Conservation (phyloP, 2,113 vertebrate genomes). For the Anguilla rostrata region DNA sequence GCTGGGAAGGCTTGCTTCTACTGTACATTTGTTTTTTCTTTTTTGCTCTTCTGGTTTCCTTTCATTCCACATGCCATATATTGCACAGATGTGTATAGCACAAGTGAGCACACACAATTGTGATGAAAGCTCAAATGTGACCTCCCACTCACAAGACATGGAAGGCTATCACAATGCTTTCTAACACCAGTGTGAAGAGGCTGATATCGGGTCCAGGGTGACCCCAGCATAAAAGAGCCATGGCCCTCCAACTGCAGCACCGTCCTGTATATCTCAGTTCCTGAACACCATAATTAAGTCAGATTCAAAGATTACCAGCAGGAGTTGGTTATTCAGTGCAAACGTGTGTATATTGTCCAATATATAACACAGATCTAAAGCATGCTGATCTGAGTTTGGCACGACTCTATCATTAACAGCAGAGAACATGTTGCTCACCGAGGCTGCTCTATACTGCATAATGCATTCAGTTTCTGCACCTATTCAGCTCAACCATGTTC, state of each 20-base stretch:
- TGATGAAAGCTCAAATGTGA: background rate
- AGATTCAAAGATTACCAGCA: background rate
- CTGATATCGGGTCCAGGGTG: background rate
- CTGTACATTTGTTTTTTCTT: background rate
- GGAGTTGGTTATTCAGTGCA: background rate
- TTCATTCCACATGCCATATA: background rate
- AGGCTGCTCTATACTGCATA: background rate
- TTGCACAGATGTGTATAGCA: background rate
- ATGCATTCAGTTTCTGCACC: background rate
- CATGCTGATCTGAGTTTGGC: background rate
- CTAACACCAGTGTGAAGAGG: background rate
- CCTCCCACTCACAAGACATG: background rate
- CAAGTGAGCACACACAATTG: background rate
- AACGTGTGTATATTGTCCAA: too few relatives aligned
- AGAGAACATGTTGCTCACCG: background rate
- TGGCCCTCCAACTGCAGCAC: background rate
- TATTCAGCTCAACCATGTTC: background rate
- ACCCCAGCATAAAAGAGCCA: background rate
- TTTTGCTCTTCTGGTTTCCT: background rate
- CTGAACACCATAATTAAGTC: background rate
- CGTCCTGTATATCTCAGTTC: background rate
- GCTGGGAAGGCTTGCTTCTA: constrained; percentile 13
- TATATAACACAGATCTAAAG: too few relatives aligned
- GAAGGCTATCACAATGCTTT: constrained; percentile 1
- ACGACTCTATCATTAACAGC: background rate